phyloP scores from a whole-genome alignment of 2,888 invertebrate species.

The Scaptodrosophila latifasciaeformis region DNA sequence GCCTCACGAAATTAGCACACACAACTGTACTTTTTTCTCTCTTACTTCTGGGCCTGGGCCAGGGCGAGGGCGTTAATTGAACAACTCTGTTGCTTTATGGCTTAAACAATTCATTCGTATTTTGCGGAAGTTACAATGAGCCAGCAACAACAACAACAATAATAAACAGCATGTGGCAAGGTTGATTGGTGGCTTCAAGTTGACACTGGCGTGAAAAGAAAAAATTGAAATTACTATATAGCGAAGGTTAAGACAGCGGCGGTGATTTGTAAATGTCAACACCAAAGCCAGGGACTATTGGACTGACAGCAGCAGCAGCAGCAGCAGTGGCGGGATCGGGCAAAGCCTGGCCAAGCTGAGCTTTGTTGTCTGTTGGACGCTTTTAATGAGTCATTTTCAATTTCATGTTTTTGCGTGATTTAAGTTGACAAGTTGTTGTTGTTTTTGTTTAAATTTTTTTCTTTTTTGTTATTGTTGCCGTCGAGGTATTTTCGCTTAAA shows the following conservation, averaged over 20 bases:
- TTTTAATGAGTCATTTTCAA: conserved; percentile 60
- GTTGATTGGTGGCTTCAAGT: neutral
- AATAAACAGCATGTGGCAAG: conserved; percentile 12
- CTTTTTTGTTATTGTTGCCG: conserved; percentile 19
- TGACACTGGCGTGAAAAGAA: conserved; percentile 14
- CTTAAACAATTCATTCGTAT: conserved; percentile 5
- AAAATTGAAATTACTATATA: conserved; percentile 47
- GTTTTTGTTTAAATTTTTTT: conserved; percentile 9
- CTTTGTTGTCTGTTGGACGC: conserved; percentile 6
- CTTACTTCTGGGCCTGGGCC: too few species aligned
- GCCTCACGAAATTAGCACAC: conserved; percentile 37
- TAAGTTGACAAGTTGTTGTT: conserved; percentile 49
- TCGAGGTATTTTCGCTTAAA: conserved; percentile 49
- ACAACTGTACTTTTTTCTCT: conserved; percentile 19
- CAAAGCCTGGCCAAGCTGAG: too few species aligned
- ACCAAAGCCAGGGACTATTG: conserved; percentile 26
- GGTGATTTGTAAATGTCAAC: conserved; percentile 69
- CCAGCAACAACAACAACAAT: conserved; percentile 9
- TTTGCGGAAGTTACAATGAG: conserved; percentile 23
- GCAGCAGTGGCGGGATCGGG: too few species aligned
- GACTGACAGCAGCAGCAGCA: conserved; percentile 10
- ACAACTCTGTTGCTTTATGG: conserved; percentile 20
- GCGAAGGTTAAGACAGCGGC: conserved; percentile 41
- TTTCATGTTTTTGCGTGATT: conserved; percentile 58
- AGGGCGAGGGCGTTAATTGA: too few species aligned